Evolutionary conservation across 1,140 invertebrate species (phyloP).

Genomic region (Oppia nitens): DNA sequence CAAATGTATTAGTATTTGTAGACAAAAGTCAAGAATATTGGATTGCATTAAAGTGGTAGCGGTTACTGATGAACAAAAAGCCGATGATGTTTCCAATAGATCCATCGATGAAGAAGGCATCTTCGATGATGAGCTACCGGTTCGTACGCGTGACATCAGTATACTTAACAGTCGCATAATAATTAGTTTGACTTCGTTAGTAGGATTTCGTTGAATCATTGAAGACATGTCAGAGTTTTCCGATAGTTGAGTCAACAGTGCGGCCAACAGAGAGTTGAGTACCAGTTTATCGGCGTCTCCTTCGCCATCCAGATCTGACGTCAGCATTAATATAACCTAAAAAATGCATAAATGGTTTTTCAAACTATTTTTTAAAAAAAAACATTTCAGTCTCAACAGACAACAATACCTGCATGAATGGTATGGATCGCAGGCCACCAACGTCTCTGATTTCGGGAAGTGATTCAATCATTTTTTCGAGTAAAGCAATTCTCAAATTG

Average conservation of each 20-base stretch:
- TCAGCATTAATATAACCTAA: slow-evolving; percentile 54
- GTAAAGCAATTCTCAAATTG: slow-evolving; percentile 43
- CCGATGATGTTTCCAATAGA: neutral
- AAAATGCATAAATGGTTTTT: slow-evolving; percentile 43
- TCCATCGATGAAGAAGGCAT: neutral
- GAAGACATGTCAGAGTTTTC: slow-evolving; percentile 37
- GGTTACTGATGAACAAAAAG: slow-evolving; percentile 27
- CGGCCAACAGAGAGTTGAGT: slow-evolving; percentile 51
- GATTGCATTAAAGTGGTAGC: slow-evolving; percentile 57
- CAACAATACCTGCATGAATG: slow-evolving; percentile 56
- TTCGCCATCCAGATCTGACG: slow-evolving; percentile 66
- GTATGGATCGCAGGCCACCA: slow-evolving; percentile 65
- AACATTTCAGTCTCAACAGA: neutral
- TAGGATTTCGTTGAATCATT: slow-evolving; percentile 38
- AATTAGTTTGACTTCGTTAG: slow-evolving; percentile 64
- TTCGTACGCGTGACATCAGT: slow-evolving; percentile 50
- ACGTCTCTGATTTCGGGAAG: slow-evolving; percentile 41
- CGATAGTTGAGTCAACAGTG: slow-evolving; percentile 57
- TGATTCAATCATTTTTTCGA: slow-evolving; percentile 45
- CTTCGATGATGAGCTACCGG: neutral
- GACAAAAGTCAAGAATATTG: slow-evolving; percentile 62
- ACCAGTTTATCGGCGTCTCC: slow-evolving; percentile 58
- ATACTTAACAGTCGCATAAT: slow-evolving; percentile 63
- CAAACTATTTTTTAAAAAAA: no score
- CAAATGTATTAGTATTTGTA: slow-evolving; percentile 55